These are phyloP conservation scores for Microcebus ravelobensis DNA, from an alignment of 2,113 vertebrate genomes.

Conservation along the genomic window DNA sequence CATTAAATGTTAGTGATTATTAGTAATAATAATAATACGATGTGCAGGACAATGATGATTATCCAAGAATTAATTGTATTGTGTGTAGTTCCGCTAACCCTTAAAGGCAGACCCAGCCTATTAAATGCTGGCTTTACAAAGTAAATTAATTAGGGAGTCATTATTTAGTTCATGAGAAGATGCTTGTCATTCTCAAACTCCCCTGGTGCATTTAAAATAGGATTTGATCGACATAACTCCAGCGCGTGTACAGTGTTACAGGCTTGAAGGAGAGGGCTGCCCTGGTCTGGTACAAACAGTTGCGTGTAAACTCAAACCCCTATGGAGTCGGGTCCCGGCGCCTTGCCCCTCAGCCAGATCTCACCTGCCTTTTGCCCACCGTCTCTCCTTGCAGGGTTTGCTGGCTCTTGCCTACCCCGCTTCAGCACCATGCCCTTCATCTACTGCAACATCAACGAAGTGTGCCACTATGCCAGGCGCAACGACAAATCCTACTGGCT, in stretches of 20 bases:
- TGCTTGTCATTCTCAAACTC: slow-evolving; percentile 28
- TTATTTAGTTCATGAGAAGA: slow-evolving; percentile 43
- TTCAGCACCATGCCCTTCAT: slow-evolving; percentile 99
- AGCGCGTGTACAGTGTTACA: not conserved
- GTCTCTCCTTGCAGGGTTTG: slow-evolving; percentile 88
- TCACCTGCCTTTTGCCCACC: not conserved
- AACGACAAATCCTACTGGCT: slow-evolving; percentile 99
- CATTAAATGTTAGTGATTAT: slow-evolving; percentile 11
- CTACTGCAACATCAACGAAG: slow-evolving; percentile 94
- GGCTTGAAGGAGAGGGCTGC: not conserved
- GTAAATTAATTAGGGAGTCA: slow-evolving; percentile 39
- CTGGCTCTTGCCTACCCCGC: slow-evolving; percentile 94
- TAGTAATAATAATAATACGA: slow-evolving; percentile 19
- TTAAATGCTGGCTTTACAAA: slow-evolving; percentile 35
- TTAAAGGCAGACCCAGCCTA: not conserved
- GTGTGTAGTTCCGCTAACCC: not conserved
- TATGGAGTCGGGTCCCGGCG: accelerated
- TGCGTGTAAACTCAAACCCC: not conserved
- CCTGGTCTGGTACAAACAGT: not conserved
- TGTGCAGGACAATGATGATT: not conserved
- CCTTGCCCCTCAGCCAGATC: not conserved
- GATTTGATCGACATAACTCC: not conserved
- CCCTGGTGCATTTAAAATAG: not conserved
- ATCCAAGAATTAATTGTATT: slow-evolving; percentile 25
- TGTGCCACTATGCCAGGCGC: slow-evolving; percentile 95